phyloP scores from a whole-genome alignment of 2,113 vertebrate species.

The Osmerus mordax region DNA sequence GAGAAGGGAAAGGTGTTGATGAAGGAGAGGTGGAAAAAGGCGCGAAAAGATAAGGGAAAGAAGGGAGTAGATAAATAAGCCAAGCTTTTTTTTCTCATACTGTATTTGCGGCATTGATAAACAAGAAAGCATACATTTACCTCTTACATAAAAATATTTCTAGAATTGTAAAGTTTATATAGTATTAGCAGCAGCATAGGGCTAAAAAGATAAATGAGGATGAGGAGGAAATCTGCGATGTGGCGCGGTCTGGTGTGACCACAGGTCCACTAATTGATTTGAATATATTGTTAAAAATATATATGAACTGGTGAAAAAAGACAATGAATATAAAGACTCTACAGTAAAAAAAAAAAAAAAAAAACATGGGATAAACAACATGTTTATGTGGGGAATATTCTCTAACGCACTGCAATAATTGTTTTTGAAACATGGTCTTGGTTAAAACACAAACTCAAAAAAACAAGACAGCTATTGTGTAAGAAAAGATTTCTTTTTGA shows the following conservation, averaged over 20 bases:
- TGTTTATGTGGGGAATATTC: conserved; percentile 62
- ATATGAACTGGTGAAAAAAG: conserved; percentile 64
- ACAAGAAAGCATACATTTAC: conserved; percentile 91
- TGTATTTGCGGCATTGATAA: conserved; percentile 91
- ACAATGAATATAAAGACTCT: conserved; percentile 73
- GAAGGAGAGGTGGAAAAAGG: conserved; percentile 30
- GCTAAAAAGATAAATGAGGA: conserved; percentile 75
- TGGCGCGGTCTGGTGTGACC: conserved; percentile 26
- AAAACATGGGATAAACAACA: conserved; percentile 57
- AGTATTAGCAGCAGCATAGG: conserved; percentile 91
- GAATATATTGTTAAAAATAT: conserved; percentile 61
- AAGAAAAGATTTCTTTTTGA: conserved; percentile 77
- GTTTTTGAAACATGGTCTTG: conserved; percentile 63
- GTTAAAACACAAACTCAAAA: conserved; percentile 78
- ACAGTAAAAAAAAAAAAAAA: conserved; percentile 65
- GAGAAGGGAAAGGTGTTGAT: conserved; percentile 45
- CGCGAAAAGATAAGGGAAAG: conserved; percentile 61
- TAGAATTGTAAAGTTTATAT: conserved; percentile 86
- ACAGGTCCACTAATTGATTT: conserved; percentile 45
- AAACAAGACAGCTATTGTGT: conserved; percentile 81
- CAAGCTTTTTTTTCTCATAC: conserved; percentile 80
- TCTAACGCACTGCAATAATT: conserved; percentile 64
- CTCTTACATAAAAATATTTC: conserved; percentile 94
- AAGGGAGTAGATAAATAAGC: conserved; percentile 83
- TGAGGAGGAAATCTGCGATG: conserved; percentile 40